Conservation (phyloP, 2,113 vertebrate genomes). For the Rhagologus leucostigma region DNA sequence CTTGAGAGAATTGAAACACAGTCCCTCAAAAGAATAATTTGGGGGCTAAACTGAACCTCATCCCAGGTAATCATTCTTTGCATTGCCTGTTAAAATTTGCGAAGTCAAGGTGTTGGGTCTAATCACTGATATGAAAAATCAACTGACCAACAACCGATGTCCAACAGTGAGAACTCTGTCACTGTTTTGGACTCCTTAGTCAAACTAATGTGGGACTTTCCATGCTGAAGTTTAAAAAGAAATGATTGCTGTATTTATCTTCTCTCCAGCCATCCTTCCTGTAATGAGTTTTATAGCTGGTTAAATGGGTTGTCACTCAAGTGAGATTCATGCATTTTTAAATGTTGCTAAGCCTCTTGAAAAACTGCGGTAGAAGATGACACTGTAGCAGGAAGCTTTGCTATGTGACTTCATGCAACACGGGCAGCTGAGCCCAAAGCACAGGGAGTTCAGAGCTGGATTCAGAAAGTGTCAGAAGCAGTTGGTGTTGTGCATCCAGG, state of each 20-base stretch:
- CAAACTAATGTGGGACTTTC: not conserved
- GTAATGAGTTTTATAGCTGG: not conserved
- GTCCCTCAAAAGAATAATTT: not conserved
- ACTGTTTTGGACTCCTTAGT: not conserved
- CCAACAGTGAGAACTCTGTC: not conserved
- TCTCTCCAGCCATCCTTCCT: not conserved
- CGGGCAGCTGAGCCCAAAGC: not conserved
- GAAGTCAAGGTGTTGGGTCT: not conserved
- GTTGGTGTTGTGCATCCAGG: not conserved
- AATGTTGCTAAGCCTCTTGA: not conserved
- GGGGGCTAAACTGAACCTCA: not conserved
- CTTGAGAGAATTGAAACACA: not conserved
- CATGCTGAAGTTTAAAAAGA: not conserved
- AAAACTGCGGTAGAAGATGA: not conserved
- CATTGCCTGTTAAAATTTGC: not conserved
- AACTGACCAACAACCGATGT: rapidly evolving
- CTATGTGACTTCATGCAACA: not conserved
- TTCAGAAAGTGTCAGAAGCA: not conserved
- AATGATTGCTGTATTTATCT: not conserved
- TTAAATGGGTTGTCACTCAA: not conserved
- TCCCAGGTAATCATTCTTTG: not conserved
- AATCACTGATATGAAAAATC: not conserved
- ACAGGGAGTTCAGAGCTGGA: not conserved
- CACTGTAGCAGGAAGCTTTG: not conserved
- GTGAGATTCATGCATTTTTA: not conserved